phyloP scores from a whole-genome alignment of 2,113 vertebrate genomes.

The Nanorana parkeri region DNA sequence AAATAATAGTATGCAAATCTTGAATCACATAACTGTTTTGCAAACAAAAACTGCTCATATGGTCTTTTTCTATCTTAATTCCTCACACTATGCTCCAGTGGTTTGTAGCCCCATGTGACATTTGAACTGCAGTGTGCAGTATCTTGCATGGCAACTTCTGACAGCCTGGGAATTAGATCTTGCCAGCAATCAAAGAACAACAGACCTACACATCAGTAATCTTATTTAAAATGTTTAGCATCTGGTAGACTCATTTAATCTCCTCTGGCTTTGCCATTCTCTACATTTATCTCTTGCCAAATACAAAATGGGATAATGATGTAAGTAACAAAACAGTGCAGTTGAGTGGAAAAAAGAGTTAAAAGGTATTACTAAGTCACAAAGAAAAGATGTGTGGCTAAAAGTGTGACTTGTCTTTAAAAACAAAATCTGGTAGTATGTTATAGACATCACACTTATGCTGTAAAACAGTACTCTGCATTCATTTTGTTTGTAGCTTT shows the following conservation, averaged over 20 bases:
- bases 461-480: no score
- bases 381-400: neutral
- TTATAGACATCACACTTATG: no score
- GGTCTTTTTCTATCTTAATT: slow-evolving; percentile 40
- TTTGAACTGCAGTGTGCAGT: slow-evolving; percentile 43
- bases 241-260: slow-evolving; percentile 53
- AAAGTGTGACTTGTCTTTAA: no score
- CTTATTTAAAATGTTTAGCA: slow-evolving; percentile 55
- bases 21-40: slow-evolving; percentile 13
- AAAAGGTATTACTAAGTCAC: neutral
- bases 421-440: no score
- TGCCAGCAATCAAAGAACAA: slow-evolving; percentile 52
- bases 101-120: slow-evolving; percentile 45
- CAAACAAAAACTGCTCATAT: slow-evolving; percentile 15
- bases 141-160: slow-evolving; percentile 41
- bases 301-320: slow-evolving; percentile 40
- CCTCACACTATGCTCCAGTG: slow-evolving; percentile 41
- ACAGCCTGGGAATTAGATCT: slow-evolving; percentile 42
- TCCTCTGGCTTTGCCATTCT: slow-evolving; percentile 35
- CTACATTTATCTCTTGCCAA: slow-evolving; percentile 23
- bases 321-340: neutral
- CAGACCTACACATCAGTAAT: slow-evolving; percentile 54
- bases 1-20: slow-evolving; percentile 48
- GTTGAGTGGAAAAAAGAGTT: slow-evolving; percentile 14
- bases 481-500: no score